A percentile compares a stretch with the other conserved stretches of the same genome.
These are phyloP conservation scores for Temnothorax unifasciatus DNA, from an alignment of 2,888 invertebrate genomes.

Conservation along the genomic window DNA sequence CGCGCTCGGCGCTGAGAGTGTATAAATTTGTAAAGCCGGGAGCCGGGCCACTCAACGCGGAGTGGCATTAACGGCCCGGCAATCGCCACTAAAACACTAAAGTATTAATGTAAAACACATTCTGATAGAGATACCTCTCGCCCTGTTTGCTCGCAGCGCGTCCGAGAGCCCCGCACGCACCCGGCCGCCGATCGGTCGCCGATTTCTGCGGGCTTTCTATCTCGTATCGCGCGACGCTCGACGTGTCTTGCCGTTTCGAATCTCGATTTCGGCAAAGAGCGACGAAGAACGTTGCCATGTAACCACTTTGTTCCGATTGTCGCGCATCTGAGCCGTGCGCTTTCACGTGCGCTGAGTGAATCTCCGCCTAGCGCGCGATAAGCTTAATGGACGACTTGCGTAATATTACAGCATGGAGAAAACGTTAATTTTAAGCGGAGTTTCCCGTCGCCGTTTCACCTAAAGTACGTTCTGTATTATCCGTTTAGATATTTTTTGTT, in stretches of 20 bases:
- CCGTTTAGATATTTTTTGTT: not conserved
- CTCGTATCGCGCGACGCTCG: slow-evolving; percentile 43
- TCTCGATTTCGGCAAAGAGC: slow-evolving; percentile 32
- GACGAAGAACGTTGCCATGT: slow-evolving; percentile 9
- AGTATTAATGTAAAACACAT: slow-evolving; percentile 86
- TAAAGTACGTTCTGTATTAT: not conserved
- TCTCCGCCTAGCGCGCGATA: slow-evolving; percentile 19
- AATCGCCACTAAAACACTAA: slow-evolving; percentile 85
- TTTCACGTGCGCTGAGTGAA: slow-evolving; percentile 16
- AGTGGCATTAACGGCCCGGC: slow-evolving; percentile 85
- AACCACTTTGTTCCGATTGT: slow-evolving; percentile 29
- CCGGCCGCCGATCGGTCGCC: slow-evolving; percentile 17
- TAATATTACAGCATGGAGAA: slow-evolving; percentile 18
- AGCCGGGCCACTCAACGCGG: slow-evolving; percentile 82
- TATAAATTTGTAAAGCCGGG: slow-evolving; percentile 85
- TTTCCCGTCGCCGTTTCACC: not conserved
- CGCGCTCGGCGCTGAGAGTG: slow-evolving; percentile 80
- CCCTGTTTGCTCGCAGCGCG: slow-evolving; percentile 49
- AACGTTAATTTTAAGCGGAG: slow-evolving; percentile 5
- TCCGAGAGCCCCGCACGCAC: slow-evolving; percentile 38
- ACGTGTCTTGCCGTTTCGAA: slow-evolving; percentile 24
- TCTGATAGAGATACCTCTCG: slow-evolving; percentile 85
- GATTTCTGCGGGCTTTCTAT: slow-evolving; percentile 61
- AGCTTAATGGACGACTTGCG: slow-evolving; percentile 40
- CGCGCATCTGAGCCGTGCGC: not conserved